Evolutionary conservation across 2,888 invertebrate species (phyloP), one percentile per base, ranked within the genome.

Genomic region (Bellardia bayeri): DNA sequence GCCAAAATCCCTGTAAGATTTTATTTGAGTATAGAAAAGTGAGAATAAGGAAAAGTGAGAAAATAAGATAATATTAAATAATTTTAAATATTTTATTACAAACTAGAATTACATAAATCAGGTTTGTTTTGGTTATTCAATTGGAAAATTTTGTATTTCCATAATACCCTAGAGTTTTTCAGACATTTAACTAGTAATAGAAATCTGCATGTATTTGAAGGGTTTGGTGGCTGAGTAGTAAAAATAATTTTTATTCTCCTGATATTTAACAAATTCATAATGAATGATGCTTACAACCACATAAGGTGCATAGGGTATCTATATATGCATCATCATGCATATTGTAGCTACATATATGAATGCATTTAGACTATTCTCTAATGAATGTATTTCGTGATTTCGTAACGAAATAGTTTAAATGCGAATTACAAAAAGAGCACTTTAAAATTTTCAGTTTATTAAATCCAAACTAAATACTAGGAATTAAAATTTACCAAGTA

Each of bases 281-380:
- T 51, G 68, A 69, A 49, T 69, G 45, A 69, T 69, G 49, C 68
- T 33, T 69, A 49, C 49, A 69, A 7, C 14, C 6, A 51, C 68
- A 30, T n/a, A 49, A 49, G 37, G 4, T 51, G 30, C 68, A 30
- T 33, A 14, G 37, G 8, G 33, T n/a, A 23, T 23, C 23, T 23
- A 23, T 23, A 37, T 37, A n/a, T 61, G 6, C 33, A 37, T 37
- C 33, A 61, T 14, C 61, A 37, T 61, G 7, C 1, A 51, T 4
- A n/a, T 51, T n/a, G 13, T 23, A 23, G 23, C 23, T 23, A n/a
- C n/a, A n/a, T n/a, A 51, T 45, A 7, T 7, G 45, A 13, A 13
- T 45, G 45, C 2, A 45, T 9, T 11, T n/a, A 37, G 14, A 14
- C 0, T 37, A 61, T 1, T 33, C 51, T 51, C 68, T 69, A 49